A percentile compares a stretch with the other conserved stretches of the same genome.
Evolutionary conservation across 2,797 vertebrate genomes (phyloP).

Genomic region (Melanotaenia maccullochi): DNA sequence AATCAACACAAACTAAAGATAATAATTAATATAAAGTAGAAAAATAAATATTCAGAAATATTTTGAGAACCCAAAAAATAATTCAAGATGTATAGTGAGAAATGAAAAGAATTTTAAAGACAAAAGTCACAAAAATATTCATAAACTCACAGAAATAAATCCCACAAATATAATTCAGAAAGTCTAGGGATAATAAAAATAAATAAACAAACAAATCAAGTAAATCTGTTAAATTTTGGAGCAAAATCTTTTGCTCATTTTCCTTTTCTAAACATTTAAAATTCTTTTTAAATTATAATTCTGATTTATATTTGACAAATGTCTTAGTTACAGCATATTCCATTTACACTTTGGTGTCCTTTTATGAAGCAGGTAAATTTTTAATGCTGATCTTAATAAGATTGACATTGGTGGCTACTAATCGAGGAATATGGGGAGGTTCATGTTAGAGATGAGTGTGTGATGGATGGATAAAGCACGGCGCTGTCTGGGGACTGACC

Average conservation of each 20-base stretch:
- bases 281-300: conserved; percentile 51
- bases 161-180: too few relatives aligned
- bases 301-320: conserved; percentile 67
- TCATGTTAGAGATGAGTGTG: conserved; percentile 34
- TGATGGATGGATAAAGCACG: conserved; percentile 43
- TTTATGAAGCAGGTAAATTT: background rate
- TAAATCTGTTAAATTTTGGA: too few relatives aligned
- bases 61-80: too few relatives aligned
- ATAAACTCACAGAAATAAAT: too few relatives aligned
- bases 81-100: too few relatives aligned
- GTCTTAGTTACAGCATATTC: conserved; percentile 74
- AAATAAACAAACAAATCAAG: too few relatives aligned
- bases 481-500: conserved; percentile 66
- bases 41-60: too few relatives aligned
- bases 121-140: too few relatives aligned
- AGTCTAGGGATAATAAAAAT: too few relatives aligned
- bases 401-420: conserved; percentile 4
- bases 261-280: conserved; percentile 61
- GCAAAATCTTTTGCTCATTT: conserved; percentile 67
- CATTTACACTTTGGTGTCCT: conserved; percentile 48
- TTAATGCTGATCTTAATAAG: conserved; percentile 9
- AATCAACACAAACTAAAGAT: too few relatives aligned
- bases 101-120: too few relatives aligned
- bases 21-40: too few relatives aligned
- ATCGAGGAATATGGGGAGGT: conserved; percentile 11